Evolutionary conservation across 2,888 invertebrate genomes (phyloP).

Genomic region (Miltochrista miniata): DNA sequence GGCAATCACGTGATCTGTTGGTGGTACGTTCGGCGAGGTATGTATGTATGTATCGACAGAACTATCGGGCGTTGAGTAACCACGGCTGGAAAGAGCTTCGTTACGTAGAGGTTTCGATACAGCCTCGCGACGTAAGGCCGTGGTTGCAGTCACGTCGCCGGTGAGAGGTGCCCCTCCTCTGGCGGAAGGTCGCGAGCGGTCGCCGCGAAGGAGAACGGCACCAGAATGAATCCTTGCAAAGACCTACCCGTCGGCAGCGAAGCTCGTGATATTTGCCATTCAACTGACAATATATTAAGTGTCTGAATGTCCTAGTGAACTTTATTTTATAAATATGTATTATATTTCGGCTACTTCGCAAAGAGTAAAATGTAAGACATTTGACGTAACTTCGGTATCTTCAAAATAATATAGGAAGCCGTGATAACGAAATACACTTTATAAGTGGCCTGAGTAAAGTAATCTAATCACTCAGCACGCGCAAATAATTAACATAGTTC

Average conservation of each 20-base stretch:
- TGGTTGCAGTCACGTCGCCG: constrained; percentile 80
- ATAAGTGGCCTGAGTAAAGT: constrained; percentile 50
- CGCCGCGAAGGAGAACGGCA: constrained; percentile 77
- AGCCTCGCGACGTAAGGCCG: constrained; percentile 82
- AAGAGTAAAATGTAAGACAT: constrained; percentile 26
- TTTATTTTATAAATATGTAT: constrained; percentile 22
- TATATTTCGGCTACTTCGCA: constrained; percentile 22
- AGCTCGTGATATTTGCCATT: constrained; percentile 42
- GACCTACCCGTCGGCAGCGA: constrained; percentile 53
- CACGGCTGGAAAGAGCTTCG: constrained; percentile 77
- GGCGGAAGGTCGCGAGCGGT: constrained; percentile 77
- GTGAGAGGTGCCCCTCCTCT: constrained; percentile 81
- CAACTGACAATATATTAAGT: constrained; percentile 32
- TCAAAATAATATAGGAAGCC: constrained; percentile 41
- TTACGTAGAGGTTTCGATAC: constrained; percentile 82
- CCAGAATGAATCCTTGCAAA: constrained; percentile 75
- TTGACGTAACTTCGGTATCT: constrained; percentile 51
- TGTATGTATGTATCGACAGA: constrained; percentile 74
- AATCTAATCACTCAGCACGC: constrained; percentile 65
- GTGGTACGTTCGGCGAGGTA: constrained; percentile 63
- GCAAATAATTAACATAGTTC: constrained; percentile 65
- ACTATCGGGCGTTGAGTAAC: constrained; percentile 80
- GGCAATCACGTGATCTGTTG: constrained; percentile 72
- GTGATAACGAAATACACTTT: constrained; percentile 52
- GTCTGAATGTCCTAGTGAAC: constrained; percentile 21